phyloP scores from a whole-genome alignment of 1,140 invertebrate genomes.

The Neodiprion lecontei region DNA sequence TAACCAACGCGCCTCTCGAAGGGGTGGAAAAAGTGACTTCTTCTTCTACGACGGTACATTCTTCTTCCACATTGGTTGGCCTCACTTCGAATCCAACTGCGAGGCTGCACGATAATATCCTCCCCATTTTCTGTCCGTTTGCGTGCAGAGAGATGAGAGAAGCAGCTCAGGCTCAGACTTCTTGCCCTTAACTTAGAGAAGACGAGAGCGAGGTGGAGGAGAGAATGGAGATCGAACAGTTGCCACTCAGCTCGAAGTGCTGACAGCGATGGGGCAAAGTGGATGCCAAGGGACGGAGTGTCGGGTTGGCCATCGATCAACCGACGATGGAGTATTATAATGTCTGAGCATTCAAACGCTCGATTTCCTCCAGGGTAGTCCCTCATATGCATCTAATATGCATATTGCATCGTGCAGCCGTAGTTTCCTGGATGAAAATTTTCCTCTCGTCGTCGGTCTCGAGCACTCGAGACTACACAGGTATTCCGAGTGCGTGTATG shows the following conservation, averaged over 20 bases:
- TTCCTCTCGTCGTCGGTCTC: too few species aligned
- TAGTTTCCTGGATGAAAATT: too few species aligned
- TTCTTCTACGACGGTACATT: not conserved
- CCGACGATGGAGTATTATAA: not conserved
- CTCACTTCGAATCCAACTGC: not conserved
- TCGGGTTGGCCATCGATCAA: conserved; percentile 2
- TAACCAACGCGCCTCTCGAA: conserved; percentile 1
- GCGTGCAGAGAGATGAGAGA: not conserved
- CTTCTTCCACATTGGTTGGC: not conserved
- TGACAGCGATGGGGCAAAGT: conserved; percentile 7
- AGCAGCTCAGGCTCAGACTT: not conserved
- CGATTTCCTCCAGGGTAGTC: not conserved
- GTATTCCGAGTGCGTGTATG: too few species aligned
- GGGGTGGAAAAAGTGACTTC: not conserved
- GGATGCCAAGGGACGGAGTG: not conserved
- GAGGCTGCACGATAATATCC: not conserved
- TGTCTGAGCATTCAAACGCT: not conserved
- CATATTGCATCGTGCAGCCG: not conserved
- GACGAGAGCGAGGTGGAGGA: not conserved
- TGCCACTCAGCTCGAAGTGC: conserved; percentile 3
- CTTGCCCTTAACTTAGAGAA: not conserved
- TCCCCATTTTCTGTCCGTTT: not conserved
- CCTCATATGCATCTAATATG: not conserved
- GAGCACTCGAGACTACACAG: too few species aligned
- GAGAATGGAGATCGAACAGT: conserved; percentile 4